Conservation (phyloP, 2,888 invertebrate genomes). For the Apotomis capreana region DNA sequence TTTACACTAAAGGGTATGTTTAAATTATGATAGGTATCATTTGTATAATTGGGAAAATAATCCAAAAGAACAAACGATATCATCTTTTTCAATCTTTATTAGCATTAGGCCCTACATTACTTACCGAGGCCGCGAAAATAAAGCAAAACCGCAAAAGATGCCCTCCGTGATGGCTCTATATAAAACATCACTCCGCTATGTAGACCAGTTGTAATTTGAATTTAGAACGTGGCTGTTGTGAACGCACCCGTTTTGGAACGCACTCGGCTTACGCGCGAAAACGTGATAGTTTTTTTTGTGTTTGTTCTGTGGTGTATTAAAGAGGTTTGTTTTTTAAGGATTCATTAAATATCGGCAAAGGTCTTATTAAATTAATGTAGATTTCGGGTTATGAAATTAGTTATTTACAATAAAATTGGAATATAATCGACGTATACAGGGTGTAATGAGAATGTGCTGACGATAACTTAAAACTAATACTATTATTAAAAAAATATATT, state of each 20-base stretch:
- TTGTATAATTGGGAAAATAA: background rate
- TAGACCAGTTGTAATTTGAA: conserved; percentile 62
- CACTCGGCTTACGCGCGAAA: conserved; percentile 52
- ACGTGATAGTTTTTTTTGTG: conserved; percentile 35
- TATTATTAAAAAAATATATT: too few relatives aligned
- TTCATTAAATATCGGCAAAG: background rate
- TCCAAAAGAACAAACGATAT: background rate
- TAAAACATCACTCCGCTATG: conserved; percentile 68
- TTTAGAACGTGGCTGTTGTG: conserved; percentile 52
- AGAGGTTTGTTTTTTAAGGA: conserved; percentile 17
- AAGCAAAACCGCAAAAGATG: conserved; percentile 32
- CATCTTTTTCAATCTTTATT: conserved; percentile 5
- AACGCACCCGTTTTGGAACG: conserved; percentile 49
- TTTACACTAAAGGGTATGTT: too few relatives aligned
- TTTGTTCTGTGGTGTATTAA: conserved; percentile 9
- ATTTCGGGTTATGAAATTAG: too few relatives aligned
- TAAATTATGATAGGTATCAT: too few relatives aligned
- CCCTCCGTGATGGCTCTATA: conserved; percentile 49
- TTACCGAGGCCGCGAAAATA: conserved; percentile 32
- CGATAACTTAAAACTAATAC: too few relatives aligned
- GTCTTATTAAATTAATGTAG: too few relatives aligned
- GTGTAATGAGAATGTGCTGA: too few relatives aligned
- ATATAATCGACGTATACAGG: background rate
- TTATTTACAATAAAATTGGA: background rate
- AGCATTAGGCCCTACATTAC: conserved; percentile 10